Evolutionary conservation across 2,113 vertebrate genomes (phyloP).

Genomic region (Myrmecobius fasciatus): DNA sequence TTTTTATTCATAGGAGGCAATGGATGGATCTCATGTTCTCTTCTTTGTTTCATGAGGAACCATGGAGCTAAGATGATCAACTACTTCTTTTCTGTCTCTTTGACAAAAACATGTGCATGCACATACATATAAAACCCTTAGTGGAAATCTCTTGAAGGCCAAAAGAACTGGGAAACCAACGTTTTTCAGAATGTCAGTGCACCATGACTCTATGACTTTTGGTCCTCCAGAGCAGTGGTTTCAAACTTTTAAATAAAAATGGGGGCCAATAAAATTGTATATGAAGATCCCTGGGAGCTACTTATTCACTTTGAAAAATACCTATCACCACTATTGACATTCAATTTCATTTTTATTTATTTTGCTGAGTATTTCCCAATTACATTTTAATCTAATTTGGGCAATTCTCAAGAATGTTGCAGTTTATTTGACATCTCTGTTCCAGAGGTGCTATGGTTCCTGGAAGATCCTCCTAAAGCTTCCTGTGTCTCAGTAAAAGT

Average conservation of each 20-base stretch:
- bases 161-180: not conserved
- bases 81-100: too few relatives aligned
- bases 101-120: not conserved
- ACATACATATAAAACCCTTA: not conserved
- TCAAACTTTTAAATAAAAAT: not conserved
- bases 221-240: not conserved
- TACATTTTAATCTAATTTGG: not conserved
- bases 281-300: not conserved
- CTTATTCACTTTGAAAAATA: not conserved
- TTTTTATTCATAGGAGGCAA: too few relatives aligned
- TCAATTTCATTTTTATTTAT: not conserved
- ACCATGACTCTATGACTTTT: too few relatives aligned
- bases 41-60: not conserved
- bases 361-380: not conserved
- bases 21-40: not conserved
- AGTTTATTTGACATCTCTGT: not conserved
- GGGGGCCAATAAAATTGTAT: not conserved
- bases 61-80: not conserved
- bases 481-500: not conserved
- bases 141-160: not conserved
- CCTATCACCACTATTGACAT: not conserved
- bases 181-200: too few relatives aligned
- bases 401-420: not conserved
- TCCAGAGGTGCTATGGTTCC: not conserved
- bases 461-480: not conserved